These are phyloP conservation scores for Eclectus roratus DNA, from an alignment of 2,113 vertebrate genomes.

Conservation along the genomic window DNA sequence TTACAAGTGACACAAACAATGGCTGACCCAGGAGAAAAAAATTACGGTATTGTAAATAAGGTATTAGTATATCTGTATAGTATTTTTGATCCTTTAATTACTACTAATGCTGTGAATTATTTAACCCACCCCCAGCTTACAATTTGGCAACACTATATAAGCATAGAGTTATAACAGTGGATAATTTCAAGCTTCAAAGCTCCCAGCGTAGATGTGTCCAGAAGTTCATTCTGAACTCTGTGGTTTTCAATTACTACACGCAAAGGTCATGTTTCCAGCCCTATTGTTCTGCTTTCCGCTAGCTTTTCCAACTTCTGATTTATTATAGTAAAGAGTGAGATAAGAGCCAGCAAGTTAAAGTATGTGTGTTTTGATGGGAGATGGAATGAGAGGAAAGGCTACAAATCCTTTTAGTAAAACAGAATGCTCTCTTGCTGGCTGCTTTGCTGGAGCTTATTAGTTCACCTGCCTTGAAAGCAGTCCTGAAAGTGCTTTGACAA, in stretches of 20 bases:
- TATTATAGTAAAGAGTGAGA: background rate
- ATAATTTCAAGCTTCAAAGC: background rate
- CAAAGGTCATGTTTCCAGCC: constrained; percentile 3
- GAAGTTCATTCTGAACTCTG: constrained; percentile 17
- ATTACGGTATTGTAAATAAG: background rate
- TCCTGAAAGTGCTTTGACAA: constrained; percentile 60
- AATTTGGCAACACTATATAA: background rate
- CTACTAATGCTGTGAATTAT: background rate
- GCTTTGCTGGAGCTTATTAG: constrained; percentile 49
- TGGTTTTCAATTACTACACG: constrained; percentile 27
- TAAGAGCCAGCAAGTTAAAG: constrained; percentile 17
- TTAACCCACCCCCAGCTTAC: background rate
- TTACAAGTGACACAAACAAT: background rate
- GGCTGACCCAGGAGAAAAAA: background rate
- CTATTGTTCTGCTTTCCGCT: background rate
- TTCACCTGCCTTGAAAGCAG: constrained; percentile 20
- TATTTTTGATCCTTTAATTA: background rate
- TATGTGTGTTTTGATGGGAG: background rate
- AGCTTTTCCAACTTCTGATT: constrained; percentile 20
- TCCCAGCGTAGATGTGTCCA: background rate
- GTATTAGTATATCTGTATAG: background rate
- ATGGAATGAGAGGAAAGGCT: background rate
- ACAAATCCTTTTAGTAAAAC: constrained; percentile 51
- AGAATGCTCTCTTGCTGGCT: constrained; percentile 29
- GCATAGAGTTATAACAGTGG: background rate